Conservation (phyloP, 2,113 vertebrate species). For the Xiphophorus couchianus region DNA sequence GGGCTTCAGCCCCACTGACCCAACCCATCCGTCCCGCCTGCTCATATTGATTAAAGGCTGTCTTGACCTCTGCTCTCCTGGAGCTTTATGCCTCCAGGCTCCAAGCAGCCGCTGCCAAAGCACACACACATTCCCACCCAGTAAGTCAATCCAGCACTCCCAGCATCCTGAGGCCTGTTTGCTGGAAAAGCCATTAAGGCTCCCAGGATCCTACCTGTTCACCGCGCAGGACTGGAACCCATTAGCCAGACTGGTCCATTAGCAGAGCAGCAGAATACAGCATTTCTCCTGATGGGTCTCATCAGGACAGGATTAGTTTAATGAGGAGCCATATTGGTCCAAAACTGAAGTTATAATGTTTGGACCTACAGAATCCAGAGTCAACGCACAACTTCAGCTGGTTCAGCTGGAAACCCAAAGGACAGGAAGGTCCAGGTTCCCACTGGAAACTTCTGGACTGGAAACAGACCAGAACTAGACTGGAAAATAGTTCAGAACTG, state of each 20-base stretch:
- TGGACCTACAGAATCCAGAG: no score
- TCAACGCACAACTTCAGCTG: no score
- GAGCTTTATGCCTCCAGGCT: constrained; percentile 6
- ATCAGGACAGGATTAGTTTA: no score
- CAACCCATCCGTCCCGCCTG: neutral
- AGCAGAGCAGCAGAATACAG: neutral
- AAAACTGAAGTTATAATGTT: no score
- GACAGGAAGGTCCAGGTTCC: no score
- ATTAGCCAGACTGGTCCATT: constrained; percentile 8
- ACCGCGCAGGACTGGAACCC: fast-evolving
- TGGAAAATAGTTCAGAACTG: no score
- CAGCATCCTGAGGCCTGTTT: constrained; percentile 13
- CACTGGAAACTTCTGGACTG: no score
- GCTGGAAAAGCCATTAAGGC: constrained; percentile 27
- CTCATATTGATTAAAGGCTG: constrained; percentile 11
- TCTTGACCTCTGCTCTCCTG: constrained; percentile 29
- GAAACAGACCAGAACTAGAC: no score
- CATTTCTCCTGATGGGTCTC: no score
- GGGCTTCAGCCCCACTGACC: neutral
- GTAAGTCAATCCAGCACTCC: constrained; percentile 74
- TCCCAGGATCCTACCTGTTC: neutral
- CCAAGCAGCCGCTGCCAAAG: constrained; percentile 6
- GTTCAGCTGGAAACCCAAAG: no score
- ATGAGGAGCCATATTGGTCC: no score
- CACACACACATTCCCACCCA: constrained; percentile 44